Conservation (phyloP, 2,888 invertebrate genomes). For the Diarsia rubi region DNA sequence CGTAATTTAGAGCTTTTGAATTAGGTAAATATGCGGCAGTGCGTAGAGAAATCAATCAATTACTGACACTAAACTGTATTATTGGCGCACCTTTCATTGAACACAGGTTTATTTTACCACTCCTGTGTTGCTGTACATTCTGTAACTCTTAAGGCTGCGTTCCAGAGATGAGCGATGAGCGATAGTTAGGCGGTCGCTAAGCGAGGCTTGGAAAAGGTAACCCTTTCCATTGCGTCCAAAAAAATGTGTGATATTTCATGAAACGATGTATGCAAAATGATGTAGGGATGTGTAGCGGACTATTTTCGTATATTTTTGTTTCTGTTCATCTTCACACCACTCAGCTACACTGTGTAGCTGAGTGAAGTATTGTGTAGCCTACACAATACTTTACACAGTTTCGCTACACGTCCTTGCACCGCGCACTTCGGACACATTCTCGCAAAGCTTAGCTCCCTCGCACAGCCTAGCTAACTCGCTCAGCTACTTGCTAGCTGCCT, state of each 20-base stretch:
- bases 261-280: not conserved
- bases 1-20: constrained; percentile 24
- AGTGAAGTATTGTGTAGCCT: too few relatives aligned
- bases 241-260: not conserved
- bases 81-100: constrained; percentile 46
- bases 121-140: constrained; percentile 7
- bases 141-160: constrained; percentile 1
- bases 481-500: not conserved
- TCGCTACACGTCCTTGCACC: not conserved
- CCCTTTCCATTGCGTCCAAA: not conserved
- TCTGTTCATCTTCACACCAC: not conserved
- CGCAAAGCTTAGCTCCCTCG: too few relatives aligned
- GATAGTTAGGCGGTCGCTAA: not conserved
- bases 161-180: not conserved
- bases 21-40: constrained; percentile 32
- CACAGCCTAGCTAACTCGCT: too few relatives aligned
- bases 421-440: too few relatives aligned
- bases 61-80: constrained; percentile 32
- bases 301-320: not conserved
- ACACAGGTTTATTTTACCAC: constrained; percentile 28
- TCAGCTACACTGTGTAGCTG: not conserved
- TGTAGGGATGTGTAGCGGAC: not conserved
- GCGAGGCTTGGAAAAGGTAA: not conserved
- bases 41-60: constrained; percentile 51
- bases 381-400: not conserved